phyloP scores from a whole-genome alignment of 2,888 invertebrate genomes.

The Apamea sordens region DNA sequence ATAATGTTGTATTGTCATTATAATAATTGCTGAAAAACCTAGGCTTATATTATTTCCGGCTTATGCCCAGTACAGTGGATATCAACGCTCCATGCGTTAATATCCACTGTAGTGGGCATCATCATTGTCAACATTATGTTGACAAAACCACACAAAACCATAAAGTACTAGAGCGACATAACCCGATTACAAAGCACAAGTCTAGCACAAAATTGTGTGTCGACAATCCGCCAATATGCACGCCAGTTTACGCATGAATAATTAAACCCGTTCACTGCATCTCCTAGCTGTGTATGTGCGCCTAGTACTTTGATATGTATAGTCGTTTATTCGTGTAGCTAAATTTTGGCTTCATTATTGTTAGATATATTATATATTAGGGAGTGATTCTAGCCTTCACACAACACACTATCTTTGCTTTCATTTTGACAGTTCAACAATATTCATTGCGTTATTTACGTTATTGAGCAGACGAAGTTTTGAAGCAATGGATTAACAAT shows the following conservation, averaged over 20 bases:
- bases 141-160: background rate
- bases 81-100: too few relatives aligned
- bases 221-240: conserved; percentile 43
- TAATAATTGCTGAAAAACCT: too few relatives aligned
- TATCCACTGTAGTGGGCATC: background rate
- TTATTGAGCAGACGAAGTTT: too few relatives aligned
- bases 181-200: conserved; percentile 17
- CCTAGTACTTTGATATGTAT: conserved; percentile 26
- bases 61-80: too few relatives aligned
- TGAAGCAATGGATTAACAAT: too few relatives aligned
- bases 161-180: conserved; percentile 32
- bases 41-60: background rate
- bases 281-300: conserved; percentile 20
- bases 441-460: too few relatives aligned
- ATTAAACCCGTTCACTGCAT: conserved; percentile 35
- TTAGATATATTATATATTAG: too few relatives aligned
- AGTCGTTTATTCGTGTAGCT: background rate
- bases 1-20: too few relatives aligned
- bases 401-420: too few relatives aligned
- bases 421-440: too few relatives aligned
- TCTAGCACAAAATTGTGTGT: conserved; percentile 43
- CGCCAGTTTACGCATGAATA: conserved; percentile 45
- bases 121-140: background rate
- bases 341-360: background rate
- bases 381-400: too few relatives aligned